A percentile compares a stretch with the other conserved stretches of the same genome.
phyloP scores from a whole-genome alignment of 23 tunicate species.

The Trididemnum nubilum region DNA sequence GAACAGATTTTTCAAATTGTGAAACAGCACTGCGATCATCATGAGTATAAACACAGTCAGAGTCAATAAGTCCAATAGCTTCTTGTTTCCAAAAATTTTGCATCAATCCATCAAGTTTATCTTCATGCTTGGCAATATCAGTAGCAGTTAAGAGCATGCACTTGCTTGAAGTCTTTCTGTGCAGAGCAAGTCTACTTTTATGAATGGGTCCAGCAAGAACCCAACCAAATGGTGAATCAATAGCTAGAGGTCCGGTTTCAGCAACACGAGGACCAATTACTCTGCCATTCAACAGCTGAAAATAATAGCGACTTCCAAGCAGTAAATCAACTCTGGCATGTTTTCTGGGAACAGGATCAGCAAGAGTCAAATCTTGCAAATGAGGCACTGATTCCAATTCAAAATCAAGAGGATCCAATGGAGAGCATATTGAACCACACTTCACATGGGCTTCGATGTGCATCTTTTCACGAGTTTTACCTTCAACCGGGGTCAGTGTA shows the following conservation, averaged over 20 bases:
- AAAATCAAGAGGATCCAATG: background rate
- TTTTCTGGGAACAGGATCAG: slow-evolving; percentile 5
- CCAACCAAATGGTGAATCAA: background rate
- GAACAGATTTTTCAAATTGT: background rate
- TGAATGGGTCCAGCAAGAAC: slow-evolving; percentile 7
- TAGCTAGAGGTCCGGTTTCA: background rate
- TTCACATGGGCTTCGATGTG: background rate
- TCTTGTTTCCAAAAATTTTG: slow-evolving; percentile 11
- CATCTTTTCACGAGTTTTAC: background rate
- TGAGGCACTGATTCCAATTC: background rate
- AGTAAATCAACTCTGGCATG: background rate
- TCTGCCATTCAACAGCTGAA: background rate
- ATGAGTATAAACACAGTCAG: background rate
- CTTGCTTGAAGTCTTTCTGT: background rate
- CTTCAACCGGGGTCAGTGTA: background rate
- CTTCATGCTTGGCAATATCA: background rate
- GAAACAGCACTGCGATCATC: background rate
- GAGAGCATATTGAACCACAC: background rate
- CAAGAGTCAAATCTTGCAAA: background rate
- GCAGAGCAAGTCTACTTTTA: no score
- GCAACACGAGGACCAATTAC: background rate
- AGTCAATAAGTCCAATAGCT: background rate
- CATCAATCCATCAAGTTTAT: background rate
- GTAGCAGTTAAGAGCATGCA: background rate
- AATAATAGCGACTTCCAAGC: slow-evolving; percentile 2